A percentile compares a stretch with the other conserved stretches of the same genome.
Conservation (phyloP, 2,888 invertebrate genomes). For the Tenthredo mesomela region DNA sequence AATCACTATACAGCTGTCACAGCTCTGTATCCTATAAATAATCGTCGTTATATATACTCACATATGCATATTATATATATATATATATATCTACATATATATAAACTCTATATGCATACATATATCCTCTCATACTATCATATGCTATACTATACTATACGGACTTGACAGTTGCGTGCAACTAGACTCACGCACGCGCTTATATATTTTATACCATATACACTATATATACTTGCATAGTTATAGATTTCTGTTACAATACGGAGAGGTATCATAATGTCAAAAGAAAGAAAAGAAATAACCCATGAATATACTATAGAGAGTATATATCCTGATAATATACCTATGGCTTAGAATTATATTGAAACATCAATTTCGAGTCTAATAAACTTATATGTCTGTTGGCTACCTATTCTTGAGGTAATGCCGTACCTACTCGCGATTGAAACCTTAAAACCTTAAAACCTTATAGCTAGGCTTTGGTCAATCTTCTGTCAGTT, state of each 20-base stretch:
- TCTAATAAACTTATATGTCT: too few species aligned
- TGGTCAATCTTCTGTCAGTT: background rate
- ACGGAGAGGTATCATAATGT: background rate
- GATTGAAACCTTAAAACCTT: too few species aligned
- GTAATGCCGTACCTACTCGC: too few species aligned
- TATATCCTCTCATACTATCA: too few species aligned
- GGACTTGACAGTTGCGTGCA: conserved; percentile 3
- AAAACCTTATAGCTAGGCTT: too few species aligned
- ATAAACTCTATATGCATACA: background rate
- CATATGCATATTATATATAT: background rate
- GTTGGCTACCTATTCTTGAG: too few species aligned
- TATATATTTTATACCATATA: too few species aligned
- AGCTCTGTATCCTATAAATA: conserved; percentile 40
- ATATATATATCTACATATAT: background rate
- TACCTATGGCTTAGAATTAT: too few species aligned
- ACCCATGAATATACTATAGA: too few species aligned
- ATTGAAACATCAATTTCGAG: too few species aligned
- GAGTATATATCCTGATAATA: too few species aligned
- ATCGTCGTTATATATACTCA: background rate
- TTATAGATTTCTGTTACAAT: background rate
- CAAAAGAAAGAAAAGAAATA: background rate
- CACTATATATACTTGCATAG: too few species aligned
- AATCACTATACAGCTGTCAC: conserved; percentile 37
- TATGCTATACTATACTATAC: background rate
- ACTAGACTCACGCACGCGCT: background rate